phyloP scores from a whole-genome alignment of 2,888 invertebrate species.

The Odiellus spinosus region DNA sequence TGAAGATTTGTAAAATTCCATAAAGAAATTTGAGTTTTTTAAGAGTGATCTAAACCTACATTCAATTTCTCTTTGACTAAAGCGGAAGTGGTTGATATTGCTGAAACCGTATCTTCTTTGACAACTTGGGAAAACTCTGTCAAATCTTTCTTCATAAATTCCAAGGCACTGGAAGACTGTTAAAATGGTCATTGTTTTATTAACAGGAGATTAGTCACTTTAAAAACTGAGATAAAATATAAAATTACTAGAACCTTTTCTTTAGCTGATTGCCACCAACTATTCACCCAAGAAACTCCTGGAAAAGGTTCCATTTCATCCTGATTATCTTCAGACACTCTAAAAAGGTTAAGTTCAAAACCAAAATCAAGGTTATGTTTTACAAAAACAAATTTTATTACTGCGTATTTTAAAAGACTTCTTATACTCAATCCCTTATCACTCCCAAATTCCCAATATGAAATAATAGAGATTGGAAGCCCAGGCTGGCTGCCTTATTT shows the following conservation, averaged over 20 bases:
- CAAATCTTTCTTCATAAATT: conserved; percentile 58
- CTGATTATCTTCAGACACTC: conserved; percentile 6
- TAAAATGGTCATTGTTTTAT: too few species aligned
- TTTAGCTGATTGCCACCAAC: conserved; percentile 41
- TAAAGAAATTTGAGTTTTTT: too few species aligned
- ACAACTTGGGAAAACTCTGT: conserved; percentile 56
- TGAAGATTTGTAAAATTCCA: conserved; percentile 27
- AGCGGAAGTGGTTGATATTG: conserved; percentile 44
- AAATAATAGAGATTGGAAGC: too few species aligned
- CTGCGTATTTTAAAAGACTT: too few species aligned
- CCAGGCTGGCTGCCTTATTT: too few species aligned
- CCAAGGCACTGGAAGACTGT: conserved; percentile 46
- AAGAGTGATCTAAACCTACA: conserved; percentile 29
- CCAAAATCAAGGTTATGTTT: too few species aligned
- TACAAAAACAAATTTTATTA: too few species aligned
- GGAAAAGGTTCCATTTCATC: conserved; percentile 9
- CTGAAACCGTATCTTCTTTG: conserved; percentile 50
- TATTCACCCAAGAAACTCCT: conserved; percentile 34
- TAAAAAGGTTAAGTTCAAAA: too few species aligned
- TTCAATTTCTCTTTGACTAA: conserved; percentile 52
- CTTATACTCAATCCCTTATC: too few species aligned
- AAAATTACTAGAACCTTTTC: conserved; percentile 35
- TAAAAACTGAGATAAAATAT: too few species aligned
- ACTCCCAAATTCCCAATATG: too few species aligned
- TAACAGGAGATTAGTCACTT: too few species aligned